phyloP scores from a whole-genome alignment of 2,797 vertebrate genomes.

The Sebastes oblongus region DNA sequence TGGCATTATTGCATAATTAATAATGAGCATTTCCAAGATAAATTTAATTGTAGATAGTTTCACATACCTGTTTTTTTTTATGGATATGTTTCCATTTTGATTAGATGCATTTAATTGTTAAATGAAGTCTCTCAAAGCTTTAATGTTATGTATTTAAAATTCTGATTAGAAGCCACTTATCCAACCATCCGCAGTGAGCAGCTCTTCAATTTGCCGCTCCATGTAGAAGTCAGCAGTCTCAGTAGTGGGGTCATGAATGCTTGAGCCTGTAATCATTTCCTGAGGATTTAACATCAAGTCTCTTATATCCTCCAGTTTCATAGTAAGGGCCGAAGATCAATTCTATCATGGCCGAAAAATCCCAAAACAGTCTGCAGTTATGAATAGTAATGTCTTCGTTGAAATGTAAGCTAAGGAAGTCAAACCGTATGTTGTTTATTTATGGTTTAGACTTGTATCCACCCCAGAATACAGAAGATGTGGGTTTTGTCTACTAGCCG shows the following conservation, averaged over 20 bases:
- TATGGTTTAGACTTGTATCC: background rate
- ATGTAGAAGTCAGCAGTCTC: background rate
- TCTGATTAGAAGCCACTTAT: background rate
- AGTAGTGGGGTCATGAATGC: background rate
- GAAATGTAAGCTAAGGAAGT: background rate
- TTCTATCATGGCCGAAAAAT: conserved; percentile 1
- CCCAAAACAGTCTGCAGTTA: background rate
- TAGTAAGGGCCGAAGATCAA: background rate
- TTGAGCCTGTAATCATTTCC: conserved; percentile 6
- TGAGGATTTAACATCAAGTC: conserved; percentile 10
- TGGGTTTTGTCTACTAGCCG: background rate
- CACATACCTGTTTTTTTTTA: background rate
- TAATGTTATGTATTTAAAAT: background rate
- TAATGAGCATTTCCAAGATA: background rate
- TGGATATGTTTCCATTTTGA: background rate
- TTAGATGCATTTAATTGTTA: background rate
- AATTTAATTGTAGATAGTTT: background rate
- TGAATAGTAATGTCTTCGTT: background rate
- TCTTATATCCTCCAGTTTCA: background rate
- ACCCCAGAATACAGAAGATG: background rate
- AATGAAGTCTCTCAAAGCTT: background rate
- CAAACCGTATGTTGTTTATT: background rate
- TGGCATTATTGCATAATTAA: background rate
- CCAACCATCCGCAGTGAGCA: background rate
- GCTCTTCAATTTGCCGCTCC: background rate